Base-by-base conservation (phyloP, 2,888 invertebrate species). In the Mythimna ferrago region DNA sequence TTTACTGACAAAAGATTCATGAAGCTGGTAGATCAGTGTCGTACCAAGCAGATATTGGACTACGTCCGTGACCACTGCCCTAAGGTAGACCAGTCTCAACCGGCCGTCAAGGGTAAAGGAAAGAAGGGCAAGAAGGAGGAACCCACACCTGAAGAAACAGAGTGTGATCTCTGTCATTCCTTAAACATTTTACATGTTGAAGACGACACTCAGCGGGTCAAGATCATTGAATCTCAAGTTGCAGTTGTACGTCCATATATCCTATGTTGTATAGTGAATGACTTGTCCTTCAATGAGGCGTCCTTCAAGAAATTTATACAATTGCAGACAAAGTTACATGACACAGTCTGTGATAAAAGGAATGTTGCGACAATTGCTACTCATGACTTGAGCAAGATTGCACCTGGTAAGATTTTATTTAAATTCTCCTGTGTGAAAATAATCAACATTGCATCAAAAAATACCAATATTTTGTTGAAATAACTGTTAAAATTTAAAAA, bases 291-390 rank as follows among this genome's bases (percentile, higher is more conserved):
- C 83, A 97, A 96, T 2, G 97, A 97, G 38, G 95, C 95, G 0
- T 95, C 93, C n/a, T 97, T 98, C 81, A 98, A 98, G 90, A 97
- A 97, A 90, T 98, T 98, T 86, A 98, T 98, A 78, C 97, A 98
- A 87, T 88, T 98, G 87, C 98, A 98, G 95, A 98, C 98, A 0
- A 98, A 97, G 89, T 92, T 98, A 44, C 98, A 98, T 86, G 98
- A 98, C 79, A 97, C 97, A 0, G 94, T 98, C 14, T 98, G 98
- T 90, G 97, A 98, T 69, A 98, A 98, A 89, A 95, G 98, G 83
- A 98, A 98, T 86, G 93, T 96, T 0, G 98, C 98, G 0, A 98
- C 98, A 0, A 98, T 98, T 74, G 98, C 98, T 5, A 98, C 98
- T 0, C 99, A 99, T 92, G 98, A 98, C 91, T 93, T 98, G 80